A percentile compares a stretch with the other conserved stretches of the same genome.
These are phyloP conservation scores for Arctopsyche grandis DNA, from an alignment of 1,140 invertebrate genomes.

Conservation along the genomic window DNA sequence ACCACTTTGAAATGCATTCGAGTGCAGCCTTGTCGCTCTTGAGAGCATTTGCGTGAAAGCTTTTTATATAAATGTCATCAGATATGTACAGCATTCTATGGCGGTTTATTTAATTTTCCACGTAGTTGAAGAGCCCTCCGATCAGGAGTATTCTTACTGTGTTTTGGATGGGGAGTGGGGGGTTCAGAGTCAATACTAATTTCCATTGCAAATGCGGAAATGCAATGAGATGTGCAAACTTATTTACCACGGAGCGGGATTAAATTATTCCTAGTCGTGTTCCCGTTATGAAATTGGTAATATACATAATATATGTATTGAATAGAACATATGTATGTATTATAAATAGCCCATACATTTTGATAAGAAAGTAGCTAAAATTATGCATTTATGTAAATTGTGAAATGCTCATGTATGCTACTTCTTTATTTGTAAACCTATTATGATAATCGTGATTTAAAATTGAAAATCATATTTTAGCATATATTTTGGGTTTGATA, in stretches of 20 bases:
- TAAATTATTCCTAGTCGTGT: too few species aligned
- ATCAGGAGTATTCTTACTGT: too few species aligned
- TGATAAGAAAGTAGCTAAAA: neutral
- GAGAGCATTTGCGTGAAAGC: neutral
- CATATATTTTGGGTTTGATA: too few species aligned
- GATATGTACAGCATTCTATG: neutral
- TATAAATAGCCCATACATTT: neutral
- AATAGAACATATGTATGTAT: too few species aligned
- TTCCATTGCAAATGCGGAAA: neutral
- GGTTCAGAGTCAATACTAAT: neutral
- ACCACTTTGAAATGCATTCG: neutral
- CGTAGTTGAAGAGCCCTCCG: conserved; percentile 1
- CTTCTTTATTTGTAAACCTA: too few species aligned
- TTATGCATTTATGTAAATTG: neutral
- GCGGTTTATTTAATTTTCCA: neutral
- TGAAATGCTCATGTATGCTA: neutral
- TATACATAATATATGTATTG: too few species aligned
- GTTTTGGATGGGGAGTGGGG: too few species aligned
- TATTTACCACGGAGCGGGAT: too few species aligned
- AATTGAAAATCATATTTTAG: too few species aligned
- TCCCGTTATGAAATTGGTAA: too few species aligned
- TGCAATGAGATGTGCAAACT: neutral
- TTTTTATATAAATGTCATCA: conserved; percentile 1
- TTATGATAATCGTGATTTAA: too few species aligned
- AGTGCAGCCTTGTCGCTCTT: neutral